phyloP scores from a whole-genome alignment of 2,113 vertebrate genomes.

The Anoplopoma fimbria region DNA sequence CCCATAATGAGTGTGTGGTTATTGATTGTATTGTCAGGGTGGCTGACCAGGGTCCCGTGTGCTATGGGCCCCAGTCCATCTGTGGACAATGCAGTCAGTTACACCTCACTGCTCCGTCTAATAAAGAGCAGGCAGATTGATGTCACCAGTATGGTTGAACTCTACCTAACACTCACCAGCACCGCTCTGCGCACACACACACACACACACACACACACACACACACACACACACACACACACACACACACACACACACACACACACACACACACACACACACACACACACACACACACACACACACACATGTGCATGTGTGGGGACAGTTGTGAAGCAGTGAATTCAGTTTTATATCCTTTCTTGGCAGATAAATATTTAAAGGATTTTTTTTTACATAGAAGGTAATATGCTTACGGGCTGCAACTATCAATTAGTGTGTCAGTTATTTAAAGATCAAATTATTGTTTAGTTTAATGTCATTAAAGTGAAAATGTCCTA shows the following conservation, averaged over 20 bases:
- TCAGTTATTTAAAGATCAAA: neutral
- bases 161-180: constrained; percentile 80
- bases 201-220: constrained; percentile 27
- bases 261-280: constrained; percentile 21
- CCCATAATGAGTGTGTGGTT: constrained; percentile 83
- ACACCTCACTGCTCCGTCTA: constrained; percentile 86
- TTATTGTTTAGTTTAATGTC: neutral
- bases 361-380: constrained; percentile 19
- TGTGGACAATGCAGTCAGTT: constrained; percentile 88
- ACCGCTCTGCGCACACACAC: constrained; percentile 19
- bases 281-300: constrained; percentile 27
- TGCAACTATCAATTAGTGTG: constrained; percentile 10
- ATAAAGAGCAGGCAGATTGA: constrained; percentile 88
- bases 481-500: neutral
- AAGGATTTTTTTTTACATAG: constrained; percentile 10
- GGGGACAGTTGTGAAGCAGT: constrained; percentile 26
- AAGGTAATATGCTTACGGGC: neutral
- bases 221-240: constrained; percentile 19
- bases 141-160: constrained; percentile 83
- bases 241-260: constrained; percentile 27
- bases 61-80: constrained; percentile 84
- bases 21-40: constrained; percentile 87
- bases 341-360: constrained; percentile 33
- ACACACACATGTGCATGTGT: no score
- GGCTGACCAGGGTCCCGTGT: constrained; percentile 80